phyloP scores from a whole-genome alignment of 1,140 invertebrate genomes.

The Pomacea maculata region DNA sequence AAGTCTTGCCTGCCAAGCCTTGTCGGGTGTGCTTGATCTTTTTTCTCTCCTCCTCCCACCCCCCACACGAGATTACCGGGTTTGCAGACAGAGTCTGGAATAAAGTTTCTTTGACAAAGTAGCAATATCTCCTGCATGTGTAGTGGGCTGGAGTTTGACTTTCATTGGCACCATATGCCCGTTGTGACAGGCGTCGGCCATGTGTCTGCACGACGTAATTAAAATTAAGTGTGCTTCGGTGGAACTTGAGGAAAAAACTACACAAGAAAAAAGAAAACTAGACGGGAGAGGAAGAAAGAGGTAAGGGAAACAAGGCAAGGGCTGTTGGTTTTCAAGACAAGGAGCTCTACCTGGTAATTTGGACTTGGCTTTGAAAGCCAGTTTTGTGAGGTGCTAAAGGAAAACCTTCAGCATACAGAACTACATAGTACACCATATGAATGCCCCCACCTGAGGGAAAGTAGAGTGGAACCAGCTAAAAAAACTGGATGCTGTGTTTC shows the following conservation, averaged over 20 bases:
- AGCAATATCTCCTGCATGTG: conserved; percentile 16
- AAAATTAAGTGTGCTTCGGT: conserved; percentile 22
- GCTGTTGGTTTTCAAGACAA: conserved; percentile 1
- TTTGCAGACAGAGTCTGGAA: conserved; percentile 10
- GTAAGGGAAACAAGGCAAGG: background rate
- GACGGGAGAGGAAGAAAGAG: background rate
- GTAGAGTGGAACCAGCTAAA: no score
- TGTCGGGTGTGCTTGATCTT: background rate
- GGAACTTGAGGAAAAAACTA: conserved; percentile 7
- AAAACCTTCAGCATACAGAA: no score
- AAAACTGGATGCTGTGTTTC: no score
- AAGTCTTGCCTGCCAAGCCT: conserved; percentile 4
- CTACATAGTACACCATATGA: no score
- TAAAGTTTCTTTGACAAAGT: conserved; percentile 13
- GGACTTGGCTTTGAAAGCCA: background rate
- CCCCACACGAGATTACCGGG: background rate
- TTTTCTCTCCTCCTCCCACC: no score
- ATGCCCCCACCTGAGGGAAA: no score
- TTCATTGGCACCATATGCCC: conserved; percentile 25
- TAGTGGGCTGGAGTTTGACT: conserved; percentile 9
- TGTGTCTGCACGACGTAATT: conserved; percentile 15
- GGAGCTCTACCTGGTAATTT: conserved; percentile 2
- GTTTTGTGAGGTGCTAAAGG: no score
- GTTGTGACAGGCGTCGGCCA: background rate
- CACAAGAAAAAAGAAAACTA: conserved; percentile 10